Percentiles rank a stretch among this genome's conserved stretches.
These are phyloP conservation scores for Silvanus unidentatus DNA, from an alignment of 2,888 invertebrate genomes.

Conservation along the genomic window DNA sequence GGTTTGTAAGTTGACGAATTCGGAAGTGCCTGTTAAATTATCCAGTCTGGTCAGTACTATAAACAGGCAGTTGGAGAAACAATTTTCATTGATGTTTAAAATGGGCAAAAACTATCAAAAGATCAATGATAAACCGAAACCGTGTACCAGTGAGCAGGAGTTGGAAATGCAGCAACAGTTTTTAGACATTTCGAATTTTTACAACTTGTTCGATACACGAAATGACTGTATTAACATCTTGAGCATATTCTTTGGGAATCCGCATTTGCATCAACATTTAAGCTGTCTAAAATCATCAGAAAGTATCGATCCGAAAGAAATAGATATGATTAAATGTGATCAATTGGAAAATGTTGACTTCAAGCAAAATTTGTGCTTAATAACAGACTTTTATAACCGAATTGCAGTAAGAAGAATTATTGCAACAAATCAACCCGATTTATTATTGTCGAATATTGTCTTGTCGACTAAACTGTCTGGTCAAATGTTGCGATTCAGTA, in stretches of 20 bases:
- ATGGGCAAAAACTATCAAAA: constrained; percentile 37
- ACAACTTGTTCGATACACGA: constrained; percentile 25
- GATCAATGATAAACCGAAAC: constrained; percentile 32
- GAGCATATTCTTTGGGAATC: constrained; percentile 16
- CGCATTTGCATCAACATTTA: not conserved
- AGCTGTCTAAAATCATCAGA: constrained; percentile 3
- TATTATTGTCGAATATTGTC: no score
- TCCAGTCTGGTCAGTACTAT: constrained; percentile 26
- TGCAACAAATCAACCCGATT: no score
- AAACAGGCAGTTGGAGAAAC: constrained; percentile 31
- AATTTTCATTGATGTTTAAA: constrained; percentile 36
- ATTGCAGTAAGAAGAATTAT: no score
- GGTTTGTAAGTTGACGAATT: constrained; percentile 22
- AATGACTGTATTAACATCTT: constrained; percentile 20
- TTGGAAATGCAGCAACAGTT: constrained; percentile 21
- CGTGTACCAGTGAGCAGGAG: constrained; percentile 31
- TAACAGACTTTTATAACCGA: no score
- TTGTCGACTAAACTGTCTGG: constrained; percentile 17
- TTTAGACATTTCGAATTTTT: constrained; percentile 19
- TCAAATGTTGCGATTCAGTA: constrained; percentile 23
- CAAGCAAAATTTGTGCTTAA: not conserved
- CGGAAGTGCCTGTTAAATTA: constrained; percentile 19
- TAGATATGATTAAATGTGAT: constrained; percentile 20
- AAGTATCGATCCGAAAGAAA: not conserved
- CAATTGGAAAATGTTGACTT: constrained; percentile 8